Evolutionary conservation across 1,140 invertebrate species (phyloP), one percentile per base, ranked within the genome.

Genomic region (Armadillidium nasatum): DNA sequence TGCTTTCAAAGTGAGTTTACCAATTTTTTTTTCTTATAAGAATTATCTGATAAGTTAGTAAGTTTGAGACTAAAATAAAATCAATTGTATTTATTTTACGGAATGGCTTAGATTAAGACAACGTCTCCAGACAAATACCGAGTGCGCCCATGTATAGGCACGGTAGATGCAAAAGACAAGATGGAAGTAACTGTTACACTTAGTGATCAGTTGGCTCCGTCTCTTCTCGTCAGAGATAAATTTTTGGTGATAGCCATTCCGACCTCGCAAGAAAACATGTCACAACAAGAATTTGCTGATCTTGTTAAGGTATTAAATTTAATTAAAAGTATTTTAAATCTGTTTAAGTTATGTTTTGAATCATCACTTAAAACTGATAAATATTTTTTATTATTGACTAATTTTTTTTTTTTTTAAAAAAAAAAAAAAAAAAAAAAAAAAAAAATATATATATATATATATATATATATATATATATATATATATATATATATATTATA

Each of bases 81-180:
- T 19, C 7, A 3, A 3, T 19, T 15, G 50, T 60, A n/a, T 60
- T 60, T 60, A 4, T 15, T 60, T 15, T 60, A 19, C 7, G 50
- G 7, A 60, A 60, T 60, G 33, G 1, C 33, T 33, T 33, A 93
- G 91, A 87, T 93, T 76, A 94, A 94, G 86, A 91, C 89, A 60
- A 91, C 90, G 15, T 88, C 89, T 0, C 95, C 94, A 0, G 93
- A 96, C 80, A 96, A 96, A 84, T 97, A 95, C 84, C 87, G 93
- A 67, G 95, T 97, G 0, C 88, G 92, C 74, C 94, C 94, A 11
- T 94, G 92, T 79, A 90, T 89, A 19, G 95, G 94, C 9, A 84
- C 90, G 46, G 83, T 97, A 46, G 83, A 86, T 4, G 87, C 90
- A 21, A 88, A 88, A 21, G 85, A 86, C 73, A 71, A 71, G 66